A percentile compares a stretch with the other conserved stretches of the same genome.
These are phyloP conservation scores for Epinephelus moara DNA, from an alignment of 2,113 vertebrate species.

Conservation along the genomic window DNA sequence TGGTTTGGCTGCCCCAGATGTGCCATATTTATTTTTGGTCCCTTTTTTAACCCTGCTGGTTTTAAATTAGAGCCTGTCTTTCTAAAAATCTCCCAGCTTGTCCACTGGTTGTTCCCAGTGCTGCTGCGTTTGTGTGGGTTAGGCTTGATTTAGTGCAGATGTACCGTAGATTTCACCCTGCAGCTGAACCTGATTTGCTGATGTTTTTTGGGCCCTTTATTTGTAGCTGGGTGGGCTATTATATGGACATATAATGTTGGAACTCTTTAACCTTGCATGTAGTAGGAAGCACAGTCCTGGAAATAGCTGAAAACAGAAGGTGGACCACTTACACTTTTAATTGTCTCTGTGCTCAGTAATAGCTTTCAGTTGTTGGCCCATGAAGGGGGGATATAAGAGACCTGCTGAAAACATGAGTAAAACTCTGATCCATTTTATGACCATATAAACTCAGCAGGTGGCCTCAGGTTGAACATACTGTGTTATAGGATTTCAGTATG, in stretches of 20 bases:
- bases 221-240: slow-evolving; percentile 50
- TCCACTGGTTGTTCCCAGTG: slow-evolving; percentile 13
- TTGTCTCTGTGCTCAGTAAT: slow-evolving; percentile 47
- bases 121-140: slow-evolving; percentile 39
- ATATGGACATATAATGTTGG: slow-evolving; percentile 2
- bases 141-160: slow-evolving; percentile 73
- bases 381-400: slow-evolving; percentile 34
- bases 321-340: slow-evolving; percentile 25
- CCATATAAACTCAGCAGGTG: slow-evolving; percentile 51
- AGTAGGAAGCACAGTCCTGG: neutral
- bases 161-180: slow-evolving; percentile 61
- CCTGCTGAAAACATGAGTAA: slow-evolving; percentile 19
- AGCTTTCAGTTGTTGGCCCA: slow-evolving; percentile 51
- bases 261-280: slow-evolving; percentile 27
- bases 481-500: neutral
- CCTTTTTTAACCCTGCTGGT: slow-evolving; percentile 50
- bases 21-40: slow-evolving; percentile 66
- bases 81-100: slow-evolving; percentile 48
- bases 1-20: slow-evolving; percentile 70
- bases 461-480: slow-evolving; percentile 18
- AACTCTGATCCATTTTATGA: slow-evolving; percentile 48
- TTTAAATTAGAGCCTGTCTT: slow-evolving; percentile 72
- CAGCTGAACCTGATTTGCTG: slow-evolving; percentile 52
- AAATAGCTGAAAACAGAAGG: slow-evolving; percentile 53
- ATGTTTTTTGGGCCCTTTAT: slow-evolving; percentile 33